Conservation (phyloP, 2,113 vertebrate genomes). For the Crocuta crocuta region DNA sequence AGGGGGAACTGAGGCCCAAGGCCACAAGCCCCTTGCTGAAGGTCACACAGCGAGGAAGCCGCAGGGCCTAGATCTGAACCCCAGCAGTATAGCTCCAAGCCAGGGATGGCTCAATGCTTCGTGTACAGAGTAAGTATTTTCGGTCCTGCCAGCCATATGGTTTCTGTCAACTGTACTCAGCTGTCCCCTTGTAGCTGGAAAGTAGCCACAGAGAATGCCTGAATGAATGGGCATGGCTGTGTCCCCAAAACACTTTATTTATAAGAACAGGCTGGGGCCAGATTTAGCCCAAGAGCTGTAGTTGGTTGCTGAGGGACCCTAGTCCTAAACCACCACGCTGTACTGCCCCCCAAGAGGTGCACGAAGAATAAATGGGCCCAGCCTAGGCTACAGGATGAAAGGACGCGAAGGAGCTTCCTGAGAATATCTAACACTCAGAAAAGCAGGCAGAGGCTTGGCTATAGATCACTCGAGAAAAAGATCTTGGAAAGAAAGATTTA, state of each 20-base stretch:
- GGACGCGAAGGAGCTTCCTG: background rate
- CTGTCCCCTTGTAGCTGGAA: background rate
- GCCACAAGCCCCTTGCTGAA: background rate
- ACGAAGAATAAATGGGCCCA: background rate
- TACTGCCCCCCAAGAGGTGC: background rate
- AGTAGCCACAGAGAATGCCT: background rate
- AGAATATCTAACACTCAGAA: background rate
- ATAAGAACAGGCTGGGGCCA: background rate
- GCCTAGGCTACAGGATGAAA: too few species aligned
- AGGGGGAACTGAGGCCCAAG: background rate
- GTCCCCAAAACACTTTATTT: background rate
- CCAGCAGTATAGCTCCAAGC: background rate
- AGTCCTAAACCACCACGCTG: background rate
- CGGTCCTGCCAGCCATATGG: background rate
- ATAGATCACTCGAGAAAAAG: background rate
- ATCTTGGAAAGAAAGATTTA: background rate
- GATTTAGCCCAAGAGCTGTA: background rate
- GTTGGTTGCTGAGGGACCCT: background rate
- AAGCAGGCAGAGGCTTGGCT: background rate
- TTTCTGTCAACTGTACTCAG: background rate
- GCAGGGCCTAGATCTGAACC: background rate
- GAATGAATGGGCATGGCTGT: background rate
- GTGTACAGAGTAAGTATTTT: background rate
- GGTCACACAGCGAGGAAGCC: background rate
- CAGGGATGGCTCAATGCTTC: background rate